Evolutionary conservation across 2,888 invertebrate genomes (phyloP).

Genomic region (Griposia aprilina): DNA sequence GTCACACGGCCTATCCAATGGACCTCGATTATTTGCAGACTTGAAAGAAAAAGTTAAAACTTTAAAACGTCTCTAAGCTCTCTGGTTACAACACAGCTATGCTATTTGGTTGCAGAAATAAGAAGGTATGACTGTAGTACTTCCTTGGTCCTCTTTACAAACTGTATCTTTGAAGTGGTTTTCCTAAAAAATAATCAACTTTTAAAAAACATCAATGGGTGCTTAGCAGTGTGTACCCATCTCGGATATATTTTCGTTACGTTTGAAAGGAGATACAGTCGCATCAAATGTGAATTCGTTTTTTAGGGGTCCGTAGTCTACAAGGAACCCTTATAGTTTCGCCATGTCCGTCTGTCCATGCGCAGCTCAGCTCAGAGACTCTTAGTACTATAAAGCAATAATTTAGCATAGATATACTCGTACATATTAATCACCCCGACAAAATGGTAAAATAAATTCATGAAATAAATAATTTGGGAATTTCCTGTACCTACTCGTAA

Average conservation of each 20-base stretch:
- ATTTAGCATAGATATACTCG: too few relatives aligned
- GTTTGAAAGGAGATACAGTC: constrained; percentile 64
- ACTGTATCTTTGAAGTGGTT: not conserved
- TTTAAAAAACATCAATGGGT: not conserved
- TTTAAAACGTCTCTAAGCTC: too few relatives aligned
- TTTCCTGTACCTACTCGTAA: too few relatives aligned
- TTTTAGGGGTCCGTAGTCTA: not conserved
- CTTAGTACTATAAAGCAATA: too few relatives aligned
- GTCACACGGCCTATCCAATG: not conserved
- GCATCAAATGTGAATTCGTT: constrained; percentile 66
- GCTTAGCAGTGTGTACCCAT: constrained; percentile 20
- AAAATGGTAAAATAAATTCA: too few relatives aligned
- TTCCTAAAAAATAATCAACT: not conserved
- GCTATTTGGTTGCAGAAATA: not conserved
- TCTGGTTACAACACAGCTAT: not conserved
- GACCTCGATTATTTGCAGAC: not conserved
- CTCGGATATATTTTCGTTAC: constrained; percentile 63
- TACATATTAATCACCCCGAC: too few relatives aligned
- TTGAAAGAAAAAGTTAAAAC: not conserved
- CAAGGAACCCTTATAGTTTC: too few relatives aligned
- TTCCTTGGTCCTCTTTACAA: not conserved
- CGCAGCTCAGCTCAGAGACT: too few relatives aligned
- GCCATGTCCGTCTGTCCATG: too few relatives aligned
- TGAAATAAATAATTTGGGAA: too few relatives aligned
- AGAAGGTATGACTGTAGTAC: not conserved